These are phyloP conservation scores for Automeris io DNA, from an alignment of 2,888 invertebrate species.

Conservation along the genomic window DNA sequence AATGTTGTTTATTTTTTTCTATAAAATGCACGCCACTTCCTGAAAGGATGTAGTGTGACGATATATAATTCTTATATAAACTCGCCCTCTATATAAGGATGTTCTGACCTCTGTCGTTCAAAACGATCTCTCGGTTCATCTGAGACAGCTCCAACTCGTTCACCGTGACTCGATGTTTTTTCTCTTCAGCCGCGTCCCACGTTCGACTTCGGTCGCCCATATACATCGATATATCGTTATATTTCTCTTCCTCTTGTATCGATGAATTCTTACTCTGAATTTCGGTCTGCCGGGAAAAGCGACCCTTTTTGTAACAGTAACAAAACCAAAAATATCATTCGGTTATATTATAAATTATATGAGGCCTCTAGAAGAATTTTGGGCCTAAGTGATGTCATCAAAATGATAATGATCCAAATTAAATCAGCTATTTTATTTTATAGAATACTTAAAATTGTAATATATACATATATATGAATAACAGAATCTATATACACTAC, in stretches of 20 bases:
- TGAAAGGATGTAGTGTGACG: not conserved
- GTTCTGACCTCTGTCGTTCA: conserved; percentile 48
- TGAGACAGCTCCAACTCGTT: conserved; percentile 42
- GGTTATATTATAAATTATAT: no score
- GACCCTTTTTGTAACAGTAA: no score
- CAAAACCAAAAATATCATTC: no score
- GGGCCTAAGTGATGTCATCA: no score
- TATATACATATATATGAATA: no score
- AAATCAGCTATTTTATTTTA: no score
- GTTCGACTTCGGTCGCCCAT: conserved; percentile 38
- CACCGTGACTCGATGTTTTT: conserved; percentile 35
- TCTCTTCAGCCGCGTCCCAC: conserved; percentile 33
- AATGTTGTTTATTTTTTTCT: no score
- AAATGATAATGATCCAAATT: no score
- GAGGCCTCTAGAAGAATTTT: not conserved
- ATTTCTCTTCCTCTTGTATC: conserved; percentile 36
- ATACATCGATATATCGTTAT: conserved; percentile 18
- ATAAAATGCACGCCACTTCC: no score
- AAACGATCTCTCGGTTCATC: conserved; percentile 46
- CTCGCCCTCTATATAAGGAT: not conserved
- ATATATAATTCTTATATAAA: not conserved
- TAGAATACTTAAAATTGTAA: no score
- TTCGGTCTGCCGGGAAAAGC: conserved; percentile 25
- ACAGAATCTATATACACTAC: no score
- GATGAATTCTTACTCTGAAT: conserved; percentile 42